Evolutionary conservation across 2,888 invertebrate species (phyloP).

Genomic region (Meta bourneti): DNA sequence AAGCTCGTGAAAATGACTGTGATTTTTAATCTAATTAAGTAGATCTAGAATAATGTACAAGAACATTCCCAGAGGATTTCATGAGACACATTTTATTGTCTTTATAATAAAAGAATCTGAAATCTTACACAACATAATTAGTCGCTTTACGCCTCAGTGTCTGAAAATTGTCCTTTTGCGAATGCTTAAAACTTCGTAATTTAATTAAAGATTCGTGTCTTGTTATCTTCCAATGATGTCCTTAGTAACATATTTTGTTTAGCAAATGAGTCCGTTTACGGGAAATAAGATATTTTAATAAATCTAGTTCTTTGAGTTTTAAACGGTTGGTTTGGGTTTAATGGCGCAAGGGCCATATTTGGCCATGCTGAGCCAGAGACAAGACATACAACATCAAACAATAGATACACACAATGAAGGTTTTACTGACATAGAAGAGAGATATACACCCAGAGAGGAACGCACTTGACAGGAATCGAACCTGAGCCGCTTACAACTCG

Average conservation of each 20-base stretch:
- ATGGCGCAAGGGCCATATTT: no score
- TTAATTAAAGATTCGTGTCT: not conserved
- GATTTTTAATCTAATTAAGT: conserved; percentile 33
- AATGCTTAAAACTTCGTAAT: not conserved
- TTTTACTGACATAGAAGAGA: no score
- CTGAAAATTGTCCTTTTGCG: not conserved
- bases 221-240: not conserved
- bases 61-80: not conserved
- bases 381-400: no score
- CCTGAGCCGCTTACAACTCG: no score
- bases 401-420: no score
- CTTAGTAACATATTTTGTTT: not conserved
- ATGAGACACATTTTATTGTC: not conserved
- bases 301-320: no score
- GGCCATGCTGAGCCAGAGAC: no score
- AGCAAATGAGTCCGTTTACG: not conserved
- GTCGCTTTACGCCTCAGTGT: not conserved
- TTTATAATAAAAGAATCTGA: not conserved
- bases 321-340: no score
- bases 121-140: not conserved
- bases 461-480: no score
- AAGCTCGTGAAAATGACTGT: not conserved
- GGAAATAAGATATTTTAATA: no score
- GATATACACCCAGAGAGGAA: no score
- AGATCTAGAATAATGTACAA: not conserved